phyloP scores from a whole-genome alignment of 2,797 vertebrate species.

The Squalus acanthias region DNA sequence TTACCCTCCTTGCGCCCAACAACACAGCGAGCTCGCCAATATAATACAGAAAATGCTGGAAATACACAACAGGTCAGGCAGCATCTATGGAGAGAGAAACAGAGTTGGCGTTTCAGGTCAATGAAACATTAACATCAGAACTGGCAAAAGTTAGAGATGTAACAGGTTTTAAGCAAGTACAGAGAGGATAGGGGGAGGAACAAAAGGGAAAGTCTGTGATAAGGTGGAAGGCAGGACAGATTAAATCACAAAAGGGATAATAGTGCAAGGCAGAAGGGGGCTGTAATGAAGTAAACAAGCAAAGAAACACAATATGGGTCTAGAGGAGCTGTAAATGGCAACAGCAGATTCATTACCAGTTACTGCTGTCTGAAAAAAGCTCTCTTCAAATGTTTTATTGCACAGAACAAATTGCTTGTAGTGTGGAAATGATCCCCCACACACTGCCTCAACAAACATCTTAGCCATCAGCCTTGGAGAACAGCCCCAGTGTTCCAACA shows the following conservation, averaged over 20 bases:
- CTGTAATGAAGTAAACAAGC: neutral
- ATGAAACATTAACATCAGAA: too few species aligned
- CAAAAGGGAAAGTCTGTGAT: too few species aligned
- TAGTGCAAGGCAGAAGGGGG: too few species aligned
- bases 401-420: neutral
- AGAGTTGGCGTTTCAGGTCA: too few species aligned
- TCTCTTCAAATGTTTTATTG: neutral
- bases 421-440: neutral
- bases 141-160: too few species aligned
- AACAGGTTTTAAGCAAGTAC: too few species aligned
- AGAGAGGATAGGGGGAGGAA: too few species aligned
- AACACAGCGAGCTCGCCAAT: too few species aligned
- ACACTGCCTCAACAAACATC: neutral
- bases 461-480: neutral
- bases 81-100: too few species aligned
- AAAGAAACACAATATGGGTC: neutral
- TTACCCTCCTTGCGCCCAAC: neutral
- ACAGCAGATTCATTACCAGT: neutral
- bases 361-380: neutral
- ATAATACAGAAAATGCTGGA: too few species aligned
- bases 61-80: too few species aligned
- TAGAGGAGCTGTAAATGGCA: neutral
- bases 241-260: neutral
- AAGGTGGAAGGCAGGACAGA: neutral
- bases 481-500: neutral